phyloP scores from a whole-genome alignment of 92 coral and sea anemone genomes.

The Phenganax marumi region DNA sequence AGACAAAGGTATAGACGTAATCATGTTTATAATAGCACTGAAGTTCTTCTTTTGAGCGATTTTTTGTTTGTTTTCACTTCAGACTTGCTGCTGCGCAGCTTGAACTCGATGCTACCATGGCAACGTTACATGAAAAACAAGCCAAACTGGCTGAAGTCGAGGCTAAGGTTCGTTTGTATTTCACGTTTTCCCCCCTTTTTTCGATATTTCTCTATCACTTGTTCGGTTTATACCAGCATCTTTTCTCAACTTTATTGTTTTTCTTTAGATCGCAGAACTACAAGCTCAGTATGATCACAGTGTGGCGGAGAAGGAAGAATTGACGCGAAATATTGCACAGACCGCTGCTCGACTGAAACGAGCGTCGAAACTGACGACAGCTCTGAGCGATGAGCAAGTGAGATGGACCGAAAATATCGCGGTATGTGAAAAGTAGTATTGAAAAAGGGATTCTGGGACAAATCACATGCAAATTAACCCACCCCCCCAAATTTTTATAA shows the following conservation, averaged over 20 bases:
- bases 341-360: slow-evolving; percentile 96
- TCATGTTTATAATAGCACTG: not conserved
- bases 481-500: no score
- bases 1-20: slow-evolving; percentile 59
- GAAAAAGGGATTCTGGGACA: no score
- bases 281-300: slow-evolving; percentile 94
- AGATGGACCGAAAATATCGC: slow-evolving; percentile 99
- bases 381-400: slow-evolving; percentile 95
- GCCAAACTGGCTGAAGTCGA: slow-evolving; percentile 91
- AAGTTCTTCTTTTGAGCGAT: not conserved
- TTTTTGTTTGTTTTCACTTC: not conserved
- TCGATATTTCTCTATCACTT: no score
- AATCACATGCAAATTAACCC: no score
- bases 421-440: no score
- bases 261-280: slow-evolving; percentile 80
- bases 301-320: slow-evolving; percentile 89
- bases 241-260: not conserved
- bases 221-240: not conserved
- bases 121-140: slow-evolving; percentile 87
- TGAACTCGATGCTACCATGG: slow-evolving; percentile 91
- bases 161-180: slow-evolving; percentile 64
- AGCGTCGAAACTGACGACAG: slow-evolving; percentile 93
- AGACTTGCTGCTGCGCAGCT: slow-evolving; percentile 79
- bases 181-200: no score
- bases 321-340: slow-evolving; percentile 96